These are phyloP conservation scores for Antheraea yamamai DNA, from an alignment of 2,888 invertebrate genomes.

Conservation along the genomic window DNA sequence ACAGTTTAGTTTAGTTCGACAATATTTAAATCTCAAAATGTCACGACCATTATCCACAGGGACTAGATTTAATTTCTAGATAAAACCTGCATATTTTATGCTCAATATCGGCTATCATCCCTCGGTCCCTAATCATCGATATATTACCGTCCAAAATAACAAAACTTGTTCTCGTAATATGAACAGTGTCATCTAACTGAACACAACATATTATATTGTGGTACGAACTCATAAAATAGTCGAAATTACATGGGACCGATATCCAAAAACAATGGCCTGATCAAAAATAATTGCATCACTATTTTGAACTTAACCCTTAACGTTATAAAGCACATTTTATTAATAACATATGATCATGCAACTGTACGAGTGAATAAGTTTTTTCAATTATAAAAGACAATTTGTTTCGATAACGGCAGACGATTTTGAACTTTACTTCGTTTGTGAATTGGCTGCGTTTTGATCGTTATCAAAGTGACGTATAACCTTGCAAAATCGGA, in stretches of 20 bases:
- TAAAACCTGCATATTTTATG: background rate
- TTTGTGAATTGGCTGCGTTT: slow-evolving; percentile 35
- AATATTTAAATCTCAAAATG: background rate
- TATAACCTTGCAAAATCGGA: slow-evolving; percentile 66
- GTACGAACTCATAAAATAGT: slow-evolving; percentile 22
- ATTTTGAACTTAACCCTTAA: slow-evolving; percentile 43
- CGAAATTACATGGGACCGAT: slow-evolving; percentile 73
- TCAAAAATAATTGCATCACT: slow-evolving; percentile 38
- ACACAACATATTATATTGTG: slow-evolving; percentile 57
- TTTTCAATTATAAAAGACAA: slow-evolving; percentile 77
- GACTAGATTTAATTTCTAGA: background rate
- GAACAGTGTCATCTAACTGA: slow-evolving; percentile 56
- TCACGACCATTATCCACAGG: background rate
- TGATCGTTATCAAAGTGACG: slow-evolving; percentile 34
- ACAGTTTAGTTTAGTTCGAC: background rate
- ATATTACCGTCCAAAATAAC: slow-evolving; percentile 29
- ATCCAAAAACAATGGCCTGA: slow-evolving; percentile 74
- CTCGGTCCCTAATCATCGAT: slow-evolving; percentile 6
- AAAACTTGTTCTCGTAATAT: slow-evolving; percentile 46
- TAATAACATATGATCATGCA: slow-evolving; percentile 58
- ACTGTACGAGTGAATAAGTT: slow-evolving; percentile 74
- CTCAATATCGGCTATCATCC: slow-evolving; percentile 9
- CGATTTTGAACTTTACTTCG: slow-evolving; percentile 32
- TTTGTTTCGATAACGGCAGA: slow-evolving; percentile 38
- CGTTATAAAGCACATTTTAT: slow-evolving; percentile 51